phyloP scores from a whole-genome alignment of 1,140 invertebrate species.

The Trypoxylus dichotomus region DNA sequence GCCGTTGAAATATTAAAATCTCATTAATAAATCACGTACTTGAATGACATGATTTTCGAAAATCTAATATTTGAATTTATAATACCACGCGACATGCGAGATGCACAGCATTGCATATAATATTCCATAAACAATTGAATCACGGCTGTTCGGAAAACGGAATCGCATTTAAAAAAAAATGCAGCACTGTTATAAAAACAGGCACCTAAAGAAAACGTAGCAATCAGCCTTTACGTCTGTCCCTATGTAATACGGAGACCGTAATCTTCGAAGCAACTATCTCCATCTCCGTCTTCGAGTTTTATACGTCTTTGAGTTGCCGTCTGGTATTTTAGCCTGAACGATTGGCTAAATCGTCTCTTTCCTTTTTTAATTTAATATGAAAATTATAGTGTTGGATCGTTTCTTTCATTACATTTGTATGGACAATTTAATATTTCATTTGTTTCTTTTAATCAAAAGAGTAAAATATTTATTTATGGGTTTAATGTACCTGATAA shows the following conservation, averaged over 20 bases:
- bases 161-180: not conserved
- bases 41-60: conserved; percentile 5
- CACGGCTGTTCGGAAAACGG: not conserved
- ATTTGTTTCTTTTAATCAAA: conserved; percentile 21
- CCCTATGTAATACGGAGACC: not conserved
- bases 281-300: not conserved
- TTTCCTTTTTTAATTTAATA: conserved; percentile 16
- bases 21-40: not conserved
- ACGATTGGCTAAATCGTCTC: not conserved
- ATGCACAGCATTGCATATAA: not conserved
- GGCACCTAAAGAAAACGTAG: not conserved
- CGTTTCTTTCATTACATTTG: conserved; percentile 16
- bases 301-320: not conserved
- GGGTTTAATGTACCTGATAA: conserved; percentile 1
- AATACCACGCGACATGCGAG: not conserved
- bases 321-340: not conserved
- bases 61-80: not conserved
- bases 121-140: conserved; percentile 1
- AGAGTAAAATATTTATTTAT: conserved; percentile 5
- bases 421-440: conserved; percentile 16
- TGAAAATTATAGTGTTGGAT: conserved; percentile 21
- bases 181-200: not conserved
- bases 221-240: not conserved
- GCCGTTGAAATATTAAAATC: not conserved
- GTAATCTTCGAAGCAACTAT: not conserved